Evolutionary conservation across 2,888 invertebrate genomes (phyloP).

Genomic region (Epirrhoe alternata): DNA sequence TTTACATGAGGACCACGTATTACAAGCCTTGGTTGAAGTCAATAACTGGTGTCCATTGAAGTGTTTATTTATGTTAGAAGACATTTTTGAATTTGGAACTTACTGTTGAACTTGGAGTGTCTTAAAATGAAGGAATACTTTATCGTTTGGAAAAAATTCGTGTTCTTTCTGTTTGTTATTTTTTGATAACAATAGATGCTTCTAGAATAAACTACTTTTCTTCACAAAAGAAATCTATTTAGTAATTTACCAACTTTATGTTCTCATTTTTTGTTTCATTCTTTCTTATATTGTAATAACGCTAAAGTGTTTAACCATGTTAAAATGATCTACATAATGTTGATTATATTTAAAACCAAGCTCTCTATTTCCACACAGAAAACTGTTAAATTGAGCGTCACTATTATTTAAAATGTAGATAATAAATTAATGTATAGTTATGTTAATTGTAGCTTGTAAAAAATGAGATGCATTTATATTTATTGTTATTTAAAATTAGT

Average conservation of each 20-base stretch:
- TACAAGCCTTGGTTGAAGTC: slow-evolving; percentile 96
- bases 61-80: neutral
- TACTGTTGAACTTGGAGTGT: neutral
- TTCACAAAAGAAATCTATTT: too few relatives aligned
- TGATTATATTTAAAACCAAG: slow-evolving; percentile 3
- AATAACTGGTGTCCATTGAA: slow-evolving; percentile 89
- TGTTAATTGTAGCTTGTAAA: slow-evolving; percentile 59
- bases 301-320: slow-evolving; percentile 4
- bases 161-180: neutral
- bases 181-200: neutral
- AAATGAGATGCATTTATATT: slow-evolving; percentile 71
- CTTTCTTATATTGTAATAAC: slow-evolving; percentile 3
- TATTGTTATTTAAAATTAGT: slow-evolving; percentile 62
- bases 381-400: slow-evolving; percentile 24
- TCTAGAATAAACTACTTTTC: too few relatives aligned
- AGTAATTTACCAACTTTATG: neutral
- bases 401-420: slow-evolving; percentile 20
- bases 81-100: neutral
- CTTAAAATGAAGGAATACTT: neutral
- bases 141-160: neutral
- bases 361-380: slow-evolving; percentile 37
- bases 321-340: neutral
- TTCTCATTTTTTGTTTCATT: neutral
- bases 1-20: slow-evolving; percentile 96
- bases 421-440: slow-evolving; percentile 49